Evolutionary conservation across 1,140 invertebrate species (phyloP), one percentile per base, ranked within the genome.

Genomic region (Drosophila tsacasi): DNA sequence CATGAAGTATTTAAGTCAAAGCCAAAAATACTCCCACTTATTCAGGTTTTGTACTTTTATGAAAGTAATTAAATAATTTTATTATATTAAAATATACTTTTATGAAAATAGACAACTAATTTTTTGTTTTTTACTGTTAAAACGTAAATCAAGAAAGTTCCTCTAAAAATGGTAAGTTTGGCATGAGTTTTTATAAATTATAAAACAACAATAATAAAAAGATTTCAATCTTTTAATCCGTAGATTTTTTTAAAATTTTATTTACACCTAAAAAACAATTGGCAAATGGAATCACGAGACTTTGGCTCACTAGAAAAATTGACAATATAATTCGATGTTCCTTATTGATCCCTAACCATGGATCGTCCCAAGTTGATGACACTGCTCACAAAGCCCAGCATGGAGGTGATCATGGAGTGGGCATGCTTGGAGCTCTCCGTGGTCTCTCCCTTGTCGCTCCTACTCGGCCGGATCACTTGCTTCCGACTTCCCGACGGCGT

Each of bases 351-450:
- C 21, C 54, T 44, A 0, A 87, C 32, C 2, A 87, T 57, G 32
- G 80, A 74, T 12, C 62, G 65, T 30, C 83, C 83, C 58, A 87
- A 78, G 59, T 69, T 72, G 15, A 87, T 40, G n/a, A 73, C 68
- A 19, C 69, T 87, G 25, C 69, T 89, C 12, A 89, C 66, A 67
- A 89, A 90, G 39, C 68, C 73, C 10, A 89, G 44, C 85, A 89
- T 90, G 2, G 84, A 90, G 19, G 73, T 84, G 40, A 89, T 81
- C 84, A 89, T 89, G 15, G 67, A 60, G 19, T 90, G 81, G 19
- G 84, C 84, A 68, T 89, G 84, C 39, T 90, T 90, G 9, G 84
- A 89, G 49, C 85, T 90, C 49, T 73, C 54, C 7, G 84, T 75
- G 50, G 66, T 79, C 10, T 84, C 81, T 6, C 21, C n/a, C 8